These are phyloP conservation scores for Rhagonycha fulva DNA, from an alignment of 2,888 invertebrate genomes.

Conservation along the genomic window DNA sequence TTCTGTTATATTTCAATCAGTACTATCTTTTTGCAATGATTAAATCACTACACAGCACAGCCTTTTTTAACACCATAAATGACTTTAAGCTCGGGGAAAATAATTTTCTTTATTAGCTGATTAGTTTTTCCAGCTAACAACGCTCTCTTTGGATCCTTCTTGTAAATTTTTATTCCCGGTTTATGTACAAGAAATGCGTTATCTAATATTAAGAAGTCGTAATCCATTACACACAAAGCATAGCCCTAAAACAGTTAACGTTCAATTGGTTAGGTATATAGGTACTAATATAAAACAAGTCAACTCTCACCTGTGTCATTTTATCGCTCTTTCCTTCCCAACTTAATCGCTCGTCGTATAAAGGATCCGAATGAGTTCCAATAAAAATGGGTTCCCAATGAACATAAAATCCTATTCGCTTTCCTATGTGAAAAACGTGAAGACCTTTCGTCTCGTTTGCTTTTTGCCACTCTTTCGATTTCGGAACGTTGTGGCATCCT, in stretches of 20 bases:
- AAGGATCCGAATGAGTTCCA: slow-evolving; percentile 84
- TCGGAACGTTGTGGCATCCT: slow-evolving; percentile 86
- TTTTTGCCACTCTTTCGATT: slow-evolving; percentile 82
- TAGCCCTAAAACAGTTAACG: slow-evolving; percentile 69
- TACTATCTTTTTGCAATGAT: not conserved
- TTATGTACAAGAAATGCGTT: slow-evolving; percentile 93
- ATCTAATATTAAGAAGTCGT: slow-evolving; percentile 90
- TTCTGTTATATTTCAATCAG: not conserved
- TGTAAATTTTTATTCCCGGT: slow-evolving; percentile 86
- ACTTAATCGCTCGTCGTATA: slow-evolving; percentile 88
- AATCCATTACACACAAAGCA: slow-evolving; percentile 85
- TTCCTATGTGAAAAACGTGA: slow-evolving; percentile 83
- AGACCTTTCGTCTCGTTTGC: slow-evolving; percentile 72
- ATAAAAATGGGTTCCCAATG: slow-evolving; percentile 96
- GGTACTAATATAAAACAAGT: not conserved
- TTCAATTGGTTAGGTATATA: not conserved
- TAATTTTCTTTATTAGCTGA: slow-evolving; percentile 75
- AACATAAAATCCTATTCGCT: slow-evolving; percentile 75
- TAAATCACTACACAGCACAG: slow-evolving; percentile 68
- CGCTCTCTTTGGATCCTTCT: slow-evolving; percentile 77
- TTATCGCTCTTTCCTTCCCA: slow-evolving; percentile 96
- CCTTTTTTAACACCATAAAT: slow-evolving; percentile 81
- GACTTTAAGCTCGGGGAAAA: slow-evolving; percentile 83
- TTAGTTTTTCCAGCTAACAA: slow-evolving; percentile 78
- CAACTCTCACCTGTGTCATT: slow-evolving; percentile 82